phyloP scores from a whole-genome alignment of 2,888 invertebrate species.

The Tinea semifulvella region DNA sequence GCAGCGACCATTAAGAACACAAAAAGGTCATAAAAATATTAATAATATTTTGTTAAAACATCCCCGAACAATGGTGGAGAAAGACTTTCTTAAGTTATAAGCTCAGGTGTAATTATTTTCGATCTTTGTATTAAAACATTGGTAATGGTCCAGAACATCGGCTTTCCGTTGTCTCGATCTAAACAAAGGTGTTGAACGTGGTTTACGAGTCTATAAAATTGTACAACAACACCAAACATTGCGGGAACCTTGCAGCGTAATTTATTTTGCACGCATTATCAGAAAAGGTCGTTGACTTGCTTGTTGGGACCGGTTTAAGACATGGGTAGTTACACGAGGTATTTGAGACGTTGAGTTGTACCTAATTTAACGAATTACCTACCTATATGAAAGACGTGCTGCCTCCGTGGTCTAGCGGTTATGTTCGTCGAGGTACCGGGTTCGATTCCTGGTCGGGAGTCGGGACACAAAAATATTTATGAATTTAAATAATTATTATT shows the following conservation, averaged over 20 bases:
- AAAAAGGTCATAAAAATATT: conserved; percentile 10
- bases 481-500: too few species aligned
- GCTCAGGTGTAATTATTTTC: conserved; percentile 50
- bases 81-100: conserved; percentile 54
- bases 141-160: conserved; percentile 49
- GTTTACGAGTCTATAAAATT: conserved; percentile 59
- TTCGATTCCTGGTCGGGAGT: too few species aligned
- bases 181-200: conserved; percentile 56
- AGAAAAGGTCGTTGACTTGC: conserved; percentile 25
- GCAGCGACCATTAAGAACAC: conserved; percentile 5
- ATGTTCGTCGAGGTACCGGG: too few species aligned
- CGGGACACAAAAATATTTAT: too few species aligned
- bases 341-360: too few species aligned
- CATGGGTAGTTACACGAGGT: too few species aligned
- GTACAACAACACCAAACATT: conserved; percentile 58
- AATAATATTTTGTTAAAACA: conserved; percentile 41
- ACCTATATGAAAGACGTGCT: too few species aligned
- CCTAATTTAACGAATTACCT: too few species aligned
- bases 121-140: conserved; percentile 45
- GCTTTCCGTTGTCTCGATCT: conserved; percentile 41
- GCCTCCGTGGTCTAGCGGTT: too few species aligned
- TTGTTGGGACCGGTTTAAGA: too few species aligned
- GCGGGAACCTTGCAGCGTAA: conserved; percentile 38
- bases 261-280: conserved; percentile 29
- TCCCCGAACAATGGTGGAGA: conserved; percentile 38